Evolutionary conservation across 2,888 invertebrate genomes (phyloP), one percentile per base, ranked within the genome.

Genomic region (Esperia sulphurella): DNA sequence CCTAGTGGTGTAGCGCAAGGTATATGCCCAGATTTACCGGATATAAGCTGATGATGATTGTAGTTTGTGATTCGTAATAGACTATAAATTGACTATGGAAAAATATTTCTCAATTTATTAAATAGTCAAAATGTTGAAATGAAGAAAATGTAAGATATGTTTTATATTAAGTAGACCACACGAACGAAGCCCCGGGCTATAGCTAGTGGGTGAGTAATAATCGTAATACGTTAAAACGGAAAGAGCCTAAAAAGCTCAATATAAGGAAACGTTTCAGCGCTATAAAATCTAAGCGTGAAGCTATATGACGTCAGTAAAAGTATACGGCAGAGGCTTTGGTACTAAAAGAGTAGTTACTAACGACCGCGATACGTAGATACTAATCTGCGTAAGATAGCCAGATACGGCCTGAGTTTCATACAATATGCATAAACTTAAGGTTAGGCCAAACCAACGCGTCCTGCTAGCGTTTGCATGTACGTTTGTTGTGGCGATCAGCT

Each of bases 151-250:
- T 21, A 21, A 21, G 21, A 21, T 5, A 5, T 5, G 21, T 21
- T 5, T 5, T 21, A 21, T 21, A 21, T 33, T 10, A 33, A 33
- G 33, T 33, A 33, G 7, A 4, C 33, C 33, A 33, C 41, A 30
- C 50, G 52, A 50, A 31, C 7, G 37, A 41, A 42, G 28, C 47
- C 52, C 29, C 51, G 21, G 33, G 33, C 33, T 2, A 33, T 4
- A 33, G 33, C 8, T 33, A 33, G 33, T 33, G 7, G 1, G 4
- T 10, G 5, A 21, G 21, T 21, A 21, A 21, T 21, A 21, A 21
- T 21, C 21, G 21, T 21, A 21, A 21, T 21, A 21, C 3, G n/a
- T n/a, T 3, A 21, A 21, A 3, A 3, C 21, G 21, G 5, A 39
- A 39, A 39, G 4, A 39, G 14, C 6, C 38, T 12, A 14, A 12